These are phyloP conservation scores for Papilio polytes DNA, from an alignment of 1,140 invertebrate species.

Conservation along the genomic window DNA sequence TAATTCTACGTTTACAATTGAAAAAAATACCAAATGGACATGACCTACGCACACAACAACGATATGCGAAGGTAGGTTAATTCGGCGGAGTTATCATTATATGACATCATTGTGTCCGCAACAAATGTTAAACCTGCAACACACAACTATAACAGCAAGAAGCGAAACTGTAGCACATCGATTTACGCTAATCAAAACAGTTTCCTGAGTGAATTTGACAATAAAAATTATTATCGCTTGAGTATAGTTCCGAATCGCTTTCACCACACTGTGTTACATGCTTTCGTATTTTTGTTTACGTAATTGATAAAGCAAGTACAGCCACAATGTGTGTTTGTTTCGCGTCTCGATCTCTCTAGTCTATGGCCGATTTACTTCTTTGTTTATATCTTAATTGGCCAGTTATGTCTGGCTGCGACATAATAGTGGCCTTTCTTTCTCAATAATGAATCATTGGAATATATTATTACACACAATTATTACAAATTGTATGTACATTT, in stretches of 20 bases:
- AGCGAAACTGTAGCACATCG: background rate
- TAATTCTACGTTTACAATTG: background rate
- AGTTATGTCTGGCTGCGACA: background rate
- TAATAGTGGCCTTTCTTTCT: background rate
- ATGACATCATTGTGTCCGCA: constrained; percentile 9
- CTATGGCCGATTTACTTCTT: constrained; percentile 2
- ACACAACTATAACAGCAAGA: background rate
- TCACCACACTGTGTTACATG: background rate
- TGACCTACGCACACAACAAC: constrained; percentile 49
- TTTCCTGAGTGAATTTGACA: too few relatives aligned
- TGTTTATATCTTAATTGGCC: background rate
- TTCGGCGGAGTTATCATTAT: constrained; percentile 48
- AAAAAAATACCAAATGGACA: constrained; percentile 41
- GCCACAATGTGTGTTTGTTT: constrained; percentile 21
- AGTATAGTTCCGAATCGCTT: background rate
- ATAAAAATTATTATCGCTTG: too few relatives aligned
- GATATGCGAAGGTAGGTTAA: constrained; percentile 42
- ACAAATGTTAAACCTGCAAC: background rate
- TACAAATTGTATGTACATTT: too few relatives aligned
- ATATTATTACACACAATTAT: background rate
- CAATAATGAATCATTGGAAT: constrained; percentile 6
- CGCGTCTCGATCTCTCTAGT: constrained; percentile 17
- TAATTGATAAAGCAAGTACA: constrained; percentile 3
- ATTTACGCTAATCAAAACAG: too few relatives aligned
- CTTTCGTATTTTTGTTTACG: background rate